Evolutionary conservation across 2,797 vertebrate genomes (phyloP), one percentile per base, ranked within the genome.

Genomic region (Hipposideros larvatus): DNA sequence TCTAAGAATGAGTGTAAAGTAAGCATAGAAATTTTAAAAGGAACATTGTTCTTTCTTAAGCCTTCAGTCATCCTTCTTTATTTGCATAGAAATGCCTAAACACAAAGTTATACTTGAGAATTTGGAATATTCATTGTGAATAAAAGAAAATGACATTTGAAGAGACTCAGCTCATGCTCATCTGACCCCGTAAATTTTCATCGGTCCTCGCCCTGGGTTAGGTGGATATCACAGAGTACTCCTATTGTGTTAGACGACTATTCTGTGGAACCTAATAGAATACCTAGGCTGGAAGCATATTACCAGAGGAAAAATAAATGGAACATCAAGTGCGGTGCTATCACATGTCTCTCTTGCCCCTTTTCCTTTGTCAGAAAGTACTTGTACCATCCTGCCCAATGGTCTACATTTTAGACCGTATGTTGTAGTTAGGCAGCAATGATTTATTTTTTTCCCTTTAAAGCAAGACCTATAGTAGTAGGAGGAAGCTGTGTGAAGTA

Each of bases 91-190:
- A 91, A 34, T 68, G 37, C 53, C n/a, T 78, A 87, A 92, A 88
- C 43, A 65, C 57, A 87, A 85, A 77, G 5, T 82, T 70, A 53
- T 41, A 43, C 22, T 34, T 57, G 15, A 53, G 16, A 90, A 74
- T 91, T 46, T 89, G 5, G 10, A 80, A 34, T 84, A 57, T 59
- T 88, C 41, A 28, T n/a, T 87, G 19, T 59, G 26, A 55, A 37
- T 46, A 22, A 94, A 9, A 96, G 41, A 79, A 94, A 86, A 87
- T 68, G 8, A 74, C 28, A 22, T 87, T 22, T 82, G n/a, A 94
- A 88, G 48, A 91, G 16, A 70, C n/a, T 51, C 5, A 73, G 2
- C 26, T 71, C 21, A 13, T 46, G 21, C 9, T 63, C 43, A 21
- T 48, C 31, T 79, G 37, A 31, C 21, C 53, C 8, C n/a, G 13